Conservation (phyloP, 1,140 invertebrate species). For the Drosophila ohnishii region DNA sequence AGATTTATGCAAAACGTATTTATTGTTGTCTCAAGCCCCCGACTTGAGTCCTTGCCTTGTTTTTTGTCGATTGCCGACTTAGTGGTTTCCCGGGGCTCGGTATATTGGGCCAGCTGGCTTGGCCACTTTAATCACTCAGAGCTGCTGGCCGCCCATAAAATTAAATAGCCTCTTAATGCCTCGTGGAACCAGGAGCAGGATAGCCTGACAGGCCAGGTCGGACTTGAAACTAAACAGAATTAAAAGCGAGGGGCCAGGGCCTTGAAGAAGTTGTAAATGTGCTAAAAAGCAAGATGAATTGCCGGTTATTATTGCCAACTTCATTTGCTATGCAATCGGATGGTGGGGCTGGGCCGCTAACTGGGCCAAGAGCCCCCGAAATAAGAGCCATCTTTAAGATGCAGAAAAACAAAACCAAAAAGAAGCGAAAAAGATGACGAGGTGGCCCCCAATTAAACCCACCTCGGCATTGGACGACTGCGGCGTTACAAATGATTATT, state of each 20-base stretch:
- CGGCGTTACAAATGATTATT: constrained; percentile 50
- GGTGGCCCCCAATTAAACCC: constrained; percentile 25
- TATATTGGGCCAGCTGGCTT: constrained; percentile 11
- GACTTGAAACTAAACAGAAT: constrained; percentile 9
- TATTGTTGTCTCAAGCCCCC: constrained; percentile 51
- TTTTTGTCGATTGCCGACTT: constrained; percentile 40
- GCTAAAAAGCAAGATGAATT: constrained; percentile 70
- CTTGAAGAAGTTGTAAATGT: constrained; percentile 61
- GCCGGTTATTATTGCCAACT: constrained; percentile 65
- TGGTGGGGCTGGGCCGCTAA: neutral
- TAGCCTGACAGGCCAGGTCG: neutral
- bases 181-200: neutral
- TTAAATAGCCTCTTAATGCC: constrained; percentile 34
- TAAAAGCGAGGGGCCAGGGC: constrained; percentile 13
- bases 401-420: constrained; percentile 1
- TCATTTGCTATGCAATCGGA: constrained; percentile 48
- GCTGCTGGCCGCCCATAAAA: constrained; percentile 46
- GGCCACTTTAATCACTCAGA: constrained; percentile 35
- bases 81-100: constrained; percentile 15
- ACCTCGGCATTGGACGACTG: constrained; percentile 19
- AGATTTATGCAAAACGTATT: constrained; percentile 72
- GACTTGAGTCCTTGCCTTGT: constrained; percentile 20
- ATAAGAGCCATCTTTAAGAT: constrained; percentile 49
- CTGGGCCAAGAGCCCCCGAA: constrained; percentile 29
- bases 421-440: neutral